Percentiles rank a stretch among this genome's conserved stretches.
phyloP scores from a whole-genome alignment of 92 coral and sea anemone species.

The Palythoa caribaeorum region DNA sequence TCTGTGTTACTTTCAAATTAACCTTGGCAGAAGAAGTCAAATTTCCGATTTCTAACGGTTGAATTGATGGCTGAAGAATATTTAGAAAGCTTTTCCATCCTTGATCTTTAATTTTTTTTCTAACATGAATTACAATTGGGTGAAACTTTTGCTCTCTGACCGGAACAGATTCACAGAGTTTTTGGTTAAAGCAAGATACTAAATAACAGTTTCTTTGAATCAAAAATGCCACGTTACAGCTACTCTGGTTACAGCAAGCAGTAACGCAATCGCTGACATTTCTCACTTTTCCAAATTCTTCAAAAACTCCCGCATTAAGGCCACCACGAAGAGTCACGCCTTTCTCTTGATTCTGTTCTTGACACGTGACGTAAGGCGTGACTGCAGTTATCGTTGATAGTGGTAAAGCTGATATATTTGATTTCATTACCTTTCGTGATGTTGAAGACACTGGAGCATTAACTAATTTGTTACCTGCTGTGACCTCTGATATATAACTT shows the following conservation, averaged over 20 bases:
- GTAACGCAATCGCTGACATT: conserved; percentile 58
- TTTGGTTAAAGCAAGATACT: conserved; percentile 70
- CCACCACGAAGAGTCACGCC: conserved; percentile 78
- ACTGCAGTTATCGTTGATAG: background rate
- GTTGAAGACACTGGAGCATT: background rate
- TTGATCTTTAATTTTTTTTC: conserved; percentile 55
- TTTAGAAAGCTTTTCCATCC: conserved; percentile 59
- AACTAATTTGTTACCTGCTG: background rate
- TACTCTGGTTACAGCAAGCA: conserved; percentile 65
- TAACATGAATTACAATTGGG: conserved; percentile 72
- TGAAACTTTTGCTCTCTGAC: conserved; percentile 58
- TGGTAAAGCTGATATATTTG: background rate
- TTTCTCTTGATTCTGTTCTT: conserved; percentile 42
- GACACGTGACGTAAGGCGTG: conserved; percentile 51
- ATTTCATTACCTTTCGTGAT: background rate
- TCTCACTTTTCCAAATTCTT: conserved; percentile 71
- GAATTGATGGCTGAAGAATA: conserved; percentile 71
- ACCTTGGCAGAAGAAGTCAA: background rate
- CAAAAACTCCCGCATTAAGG: conserved; percentile 76
- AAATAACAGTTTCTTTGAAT: conserved; percentile 73
- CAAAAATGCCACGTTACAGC: conserved; percentile 82
- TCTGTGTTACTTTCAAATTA: background rate
- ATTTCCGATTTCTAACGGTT: background rate
- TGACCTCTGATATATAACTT: background rate
- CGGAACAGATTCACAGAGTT: conserved; percentile 72